These are phyloP conservation scores for Brachionus angularis DNA, from an alignment of 1,140 invertebrate species.

Conservation along the genomic window DNA sequence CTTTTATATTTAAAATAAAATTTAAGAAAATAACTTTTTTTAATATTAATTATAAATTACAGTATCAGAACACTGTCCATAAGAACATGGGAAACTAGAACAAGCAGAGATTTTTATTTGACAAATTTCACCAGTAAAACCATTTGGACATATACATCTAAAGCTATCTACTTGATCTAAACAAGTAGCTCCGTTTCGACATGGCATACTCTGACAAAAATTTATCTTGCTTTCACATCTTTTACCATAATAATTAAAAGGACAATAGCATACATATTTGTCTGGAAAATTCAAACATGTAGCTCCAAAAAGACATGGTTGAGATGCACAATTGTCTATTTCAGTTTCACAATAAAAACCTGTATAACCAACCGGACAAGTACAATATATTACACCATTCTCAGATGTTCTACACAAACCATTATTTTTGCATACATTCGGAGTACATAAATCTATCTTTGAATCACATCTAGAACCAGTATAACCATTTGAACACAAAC, in stretches of 20 bases:
- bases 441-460: conserved; percentile 25
- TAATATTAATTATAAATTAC: conserved; percentile 7
- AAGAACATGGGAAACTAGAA: conserved; percentile 21
- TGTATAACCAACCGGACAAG: conserved; percentile 35
- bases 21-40: background rate
- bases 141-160: conserved; percentile 75
- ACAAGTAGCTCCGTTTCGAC: conserved; percentile 65
- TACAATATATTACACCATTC: background rate
- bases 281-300: conserved; percentile 22
- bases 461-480: conserved; percentile 40
- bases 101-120: conserved; percentile 43
- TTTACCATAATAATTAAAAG: conserved; percentile 9
- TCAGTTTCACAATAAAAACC: conserved; percentile 25
- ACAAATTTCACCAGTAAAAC: conserved; percentile 68
- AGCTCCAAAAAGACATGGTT: conserved; percentile 19
- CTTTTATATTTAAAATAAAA: background rate
- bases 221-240: conserved; percentile 26
- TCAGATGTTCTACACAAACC: conserved; percentile 32
- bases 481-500: conserved; percentile 41
- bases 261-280: conserved; percentile 33
- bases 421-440: conserved; percentile 32
- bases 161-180: conserved; percentile 64
- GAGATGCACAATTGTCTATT: conserved; percentile 31
- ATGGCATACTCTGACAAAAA: conserved; percentile 51
- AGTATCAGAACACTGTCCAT: conserved; percentile 9